phyloP scores from a whole-genome alignment of 2,888 invertebrate genomes.

The Melitaea athalia region DNA sequence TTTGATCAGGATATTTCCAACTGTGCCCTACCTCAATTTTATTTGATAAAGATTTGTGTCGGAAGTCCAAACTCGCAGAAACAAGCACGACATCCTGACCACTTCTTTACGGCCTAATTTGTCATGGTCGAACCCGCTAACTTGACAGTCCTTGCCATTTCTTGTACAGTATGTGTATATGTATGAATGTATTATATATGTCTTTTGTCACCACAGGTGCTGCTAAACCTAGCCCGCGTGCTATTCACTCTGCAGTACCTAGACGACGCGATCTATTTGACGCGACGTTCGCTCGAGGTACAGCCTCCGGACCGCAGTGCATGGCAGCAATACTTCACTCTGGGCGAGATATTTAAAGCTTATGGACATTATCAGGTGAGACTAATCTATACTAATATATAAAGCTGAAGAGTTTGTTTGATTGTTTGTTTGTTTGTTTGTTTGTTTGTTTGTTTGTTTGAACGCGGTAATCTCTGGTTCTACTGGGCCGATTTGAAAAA shows the following conservation, averaged over 20 bases:
- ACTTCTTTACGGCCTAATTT: too few relatives aligned
- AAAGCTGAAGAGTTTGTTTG: not conserved
- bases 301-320: constrained; percentile 92
- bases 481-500: too few relatives aligned
- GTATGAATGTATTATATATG: not conserved
- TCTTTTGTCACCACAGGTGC: constrained; percentile 71
- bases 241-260: constrained; percentile 93
- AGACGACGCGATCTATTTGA: constrained; percentile 94
- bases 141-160: not conserved
- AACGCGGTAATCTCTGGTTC: too few relatives aligned
- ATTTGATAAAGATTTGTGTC: too few relatives aligned
- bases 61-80: too few relatives aligned
- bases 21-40: too few relatives aligned
- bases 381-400: too few relatives aligned
- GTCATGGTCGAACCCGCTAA: too few relatives aligned
- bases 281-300: constrained; percentile 91
- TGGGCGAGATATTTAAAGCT: constrained; percentile 95
- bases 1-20: too few relatives aligned
- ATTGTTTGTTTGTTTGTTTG: too few relatives aligned
- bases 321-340: constrained; percentile 95
- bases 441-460: too few relatives aligned
- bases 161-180: not conserved
- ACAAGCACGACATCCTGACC: too few relatives aligned
- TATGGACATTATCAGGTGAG: constrained; percentile 89
- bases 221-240: constrained; percentile 92